Evolutionary conservation across 2,888 invertebrate species (phyloP).

Genomic region (Stenodema calcarata): DNA sequence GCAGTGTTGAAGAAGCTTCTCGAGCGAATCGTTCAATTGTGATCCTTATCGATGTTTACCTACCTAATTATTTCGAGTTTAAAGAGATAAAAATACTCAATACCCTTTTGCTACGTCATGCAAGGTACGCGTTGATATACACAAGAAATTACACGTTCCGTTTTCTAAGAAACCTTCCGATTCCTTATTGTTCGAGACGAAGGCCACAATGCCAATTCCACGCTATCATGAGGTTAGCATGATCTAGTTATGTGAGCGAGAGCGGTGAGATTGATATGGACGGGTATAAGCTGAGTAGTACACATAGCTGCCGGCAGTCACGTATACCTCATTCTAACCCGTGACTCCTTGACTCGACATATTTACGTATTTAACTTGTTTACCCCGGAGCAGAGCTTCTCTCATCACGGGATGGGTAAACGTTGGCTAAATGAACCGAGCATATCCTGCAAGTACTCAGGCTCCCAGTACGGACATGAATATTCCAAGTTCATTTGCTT

Average conservation of each 20-base stretch:
- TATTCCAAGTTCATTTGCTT: neutral
- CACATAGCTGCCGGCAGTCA: neutral
- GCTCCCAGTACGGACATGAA: neutral
- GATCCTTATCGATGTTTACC: too few species aligned
- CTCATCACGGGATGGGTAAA: neutral
- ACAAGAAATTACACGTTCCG: too few species aligned
- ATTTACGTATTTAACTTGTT: neutral
- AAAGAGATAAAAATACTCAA: too few species aligned
- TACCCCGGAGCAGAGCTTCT: neutral
- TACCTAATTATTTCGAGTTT: too few species aligned
- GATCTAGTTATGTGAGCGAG: neutral
- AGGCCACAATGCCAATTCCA: too few species aligned
- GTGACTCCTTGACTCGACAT: neutral
- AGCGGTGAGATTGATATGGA: neutral
- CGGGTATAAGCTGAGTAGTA: neutral
- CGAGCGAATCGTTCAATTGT: too few species aligned
- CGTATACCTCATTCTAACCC: neutral
- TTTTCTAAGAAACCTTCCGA: too few species aligned
- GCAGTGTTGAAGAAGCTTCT: too few species aligned
- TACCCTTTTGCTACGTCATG: too few species aligned
- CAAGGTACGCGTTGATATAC: too few species aligned
- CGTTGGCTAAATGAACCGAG: neutral
- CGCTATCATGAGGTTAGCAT: neutral
- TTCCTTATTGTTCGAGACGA: too few species aligned
- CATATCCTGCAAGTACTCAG: neutral